Base-by-base conservation (phyloP, 2,113 vertebrate genomes). In the Mungos mungo region DNA sequence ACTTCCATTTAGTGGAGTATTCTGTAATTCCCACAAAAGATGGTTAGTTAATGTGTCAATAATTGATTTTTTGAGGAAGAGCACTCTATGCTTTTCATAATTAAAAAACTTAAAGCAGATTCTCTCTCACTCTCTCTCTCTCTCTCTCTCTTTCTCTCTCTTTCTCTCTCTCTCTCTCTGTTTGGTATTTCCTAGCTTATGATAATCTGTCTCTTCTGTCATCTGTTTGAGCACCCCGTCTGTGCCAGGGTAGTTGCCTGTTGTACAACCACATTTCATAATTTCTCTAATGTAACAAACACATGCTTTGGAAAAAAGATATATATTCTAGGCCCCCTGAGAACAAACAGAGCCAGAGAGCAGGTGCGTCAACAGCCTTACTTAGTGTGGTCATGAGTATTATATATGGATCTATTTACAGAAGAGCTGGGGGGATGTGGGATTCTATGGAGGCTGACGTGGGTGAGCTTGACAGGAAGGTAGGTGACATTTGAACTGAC, bases 81-180 rank as follows among this genome's bases (percentile, higher is more conserved):
- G 11, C 16, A 23, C 65, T 87, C 21, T 77, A 0, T 95, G 31
- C 33, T 83, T 94, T 69, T 91, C 33, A 57, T 90, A 45, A 71
- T 77, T 57, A 79, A 81, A 52, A 85, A 87, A 88, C 16, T 63
- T 54, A 71, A 92, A 94, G 60, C 35, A 93, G 33, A 88, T 68
- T 16, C 63, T 19, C 7, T 38, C 6, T 19, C 19, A 33, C 0
- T 5, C n/a, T 33, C 4, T 2, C 69, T 23, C 69, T 18, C 33
- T 16, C 7, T 27, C 6, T n/a, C 6, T 16, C 63, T 19, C 7
- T 38, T 4, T 19, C 19, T 35, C 0, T 5, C n/a, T 33, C 4
- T 2, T n/a, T 23, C 69, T 16, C 63, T 19, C 7, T 38, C 6
- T 19, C 19, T 35, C 0, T 5, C n/a, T 33, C 4, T 2, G n/a